These are phyloP conservation scores for Clunio marinus DNA, from an alignment of 2,888 invertebrate species.

Conservation along the genomic window DNA sequence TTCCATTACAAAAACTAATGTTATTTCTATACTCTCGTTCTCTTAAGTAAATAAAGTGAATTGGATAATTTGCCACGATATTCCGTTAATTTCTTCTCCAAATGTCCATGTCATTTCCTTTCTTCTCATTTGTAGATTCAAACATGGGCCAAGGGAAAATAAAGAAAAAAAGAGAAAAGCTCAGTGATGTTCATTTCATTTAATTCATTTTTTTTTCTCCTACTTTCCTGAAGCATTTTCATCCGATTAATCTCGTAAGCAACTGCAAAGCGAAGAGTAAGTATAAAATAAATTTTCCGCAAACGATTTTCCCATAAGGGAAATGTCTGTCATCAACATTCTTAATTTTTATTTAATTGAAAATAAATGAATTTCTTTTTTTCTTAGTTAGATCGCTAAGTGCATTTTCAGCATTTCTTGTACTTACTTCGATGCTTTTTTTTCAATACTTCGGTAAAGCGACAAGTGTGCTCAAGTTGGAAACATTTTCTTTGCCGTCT, in stretches of 20 bases:
- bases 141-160: not conserved
- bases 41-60: not conserved
- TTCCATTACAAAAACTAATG: too few relatives aligned
- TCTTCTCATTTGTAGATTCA: not conserved
- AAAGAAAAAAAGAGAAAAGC: not conserved
- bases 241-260: not conserved
- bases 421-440: conserved; percentile 18
- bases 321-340: too few relatives aligned
- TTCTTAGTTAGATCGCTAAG: not conserved
- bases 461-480: not conserved
- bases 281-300: not conserved
- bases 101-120: not conserved
- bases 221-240: not conserved
- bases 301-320: too few relatives aligned
- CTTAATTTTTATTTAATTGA: conserved; percentile 12
- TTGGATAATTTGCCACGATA: conserved; percentile 6
- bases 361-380: not conserved
- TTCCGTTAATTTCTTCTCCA: not conserved
- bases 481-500: too few relatives aligned
- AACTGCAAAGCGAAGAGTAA: too few relatives aligned
- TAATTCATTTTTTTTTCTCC: not conserved
- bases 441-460: not conserved
- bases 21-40: too few relatives aligned
- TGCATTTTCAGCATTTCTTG: conserved; percentile 21
- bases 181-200: not conserved